These are phyloP conservation scores for silkworm (Bombyx mori) DNA, from an alignment of 1,140 invertebrate species.

Conservation along the genomic window ASM3026992v2 NC_085117.1:3217501-3218000, in stretches of 20 bases:
- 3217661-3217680: slow-evolving; percentile 1
- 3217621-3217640: not conserved
- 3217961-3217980: not conserved
- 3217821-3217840: slow-evolving; percentile 40
- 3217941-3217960: not conserved
- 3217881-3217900: slow-evolving; percentile 29
- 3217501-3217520: too few relatives aligned
- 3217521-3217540: too few relatives aligned
- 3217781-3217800: slow-evolving; percentile 23
- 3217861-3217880: slow-evolving; percentile 16
- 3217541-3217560: too few relatives aligned
- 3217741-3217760: not conserved
- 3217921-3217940: not conserved
- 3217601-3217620: too few relatives aligned
- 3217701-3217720: too few relatives aligned
- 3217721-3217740: slow-evolving; percentile 1
- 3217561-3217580: too few relatives aligned
- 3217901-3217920: slow-evolving; percentile 56
- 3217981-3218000: not conserved
- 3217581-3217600: too few relatives aligned
- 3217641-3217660: not conserved
- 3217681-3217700: not conserved
- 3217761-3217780: slow-evolving; percentile 12
- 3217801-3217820: slow-evolving; percentile 33
- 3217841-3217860: slow-evolving; percentile 26